Evolutionary conservation across 1,140 invertebrate species (phyloP), one percentile per base, ranked within the genome.

Genomic region (Streblospio benedicti): DNA sequence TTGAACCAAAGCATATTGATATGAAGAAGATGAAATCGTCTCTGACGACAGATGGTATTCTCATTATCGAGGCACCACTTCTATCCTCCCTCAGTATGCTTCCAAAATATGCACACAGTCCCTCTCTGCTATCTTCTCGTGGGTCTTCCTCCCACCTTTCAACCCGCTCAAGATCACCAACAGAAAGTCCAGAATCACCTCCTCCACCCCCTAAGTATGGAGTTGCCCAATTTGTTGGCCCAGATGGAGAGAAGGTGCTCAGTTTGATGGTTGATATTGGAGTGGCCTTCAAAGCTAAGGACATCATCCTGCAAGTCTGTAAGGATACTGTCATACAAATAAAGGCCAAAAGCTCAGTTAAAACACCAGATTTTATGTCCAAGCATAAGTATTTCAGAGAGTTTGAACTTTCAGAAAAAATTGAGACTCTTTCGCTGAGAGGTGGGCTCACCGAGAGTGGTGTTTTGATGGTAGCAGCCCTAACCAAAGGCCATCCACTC

Each of bases 261-360:
- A 60, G 54, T 27, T 45, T 62, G 25, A 49, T 49, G 2, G 47
- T 62, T 31, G 60, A 62, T 32, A 49, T 62, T 23, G 60, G 60
- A 31, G 35, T 35, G 20, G 31, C 38, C 27, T 62, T 62, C 60
- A 58, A 58, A 32, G 45, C 60, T 45, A 62, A 62, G 54, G 60
- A 62, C 25, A 51, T 62, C 14, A 62, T 55, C 25, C 44, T 62
- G n/a, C 54, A 58, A 30, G 49, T 62, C 5, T 49, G 57, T 35
- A 62, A 62, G 60, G 60, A 62, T n/a, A 62, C 57, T 30, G 25
- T 43, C 20, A 62, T 62, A 4, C 60, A 61, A 23, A 51, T 62
- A 18, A 62, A 62, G 35, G 60, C 60, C 35, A 62, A 62, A 35
- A 28, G 57, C 55, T 54, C 57, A 31, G 60, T 57, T 27, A 27